These are phyloP conservation scores for Trididemnum nubilum DNA, from an alignment of 23 tunicate species.

Conservation along the genomic window DNA sequence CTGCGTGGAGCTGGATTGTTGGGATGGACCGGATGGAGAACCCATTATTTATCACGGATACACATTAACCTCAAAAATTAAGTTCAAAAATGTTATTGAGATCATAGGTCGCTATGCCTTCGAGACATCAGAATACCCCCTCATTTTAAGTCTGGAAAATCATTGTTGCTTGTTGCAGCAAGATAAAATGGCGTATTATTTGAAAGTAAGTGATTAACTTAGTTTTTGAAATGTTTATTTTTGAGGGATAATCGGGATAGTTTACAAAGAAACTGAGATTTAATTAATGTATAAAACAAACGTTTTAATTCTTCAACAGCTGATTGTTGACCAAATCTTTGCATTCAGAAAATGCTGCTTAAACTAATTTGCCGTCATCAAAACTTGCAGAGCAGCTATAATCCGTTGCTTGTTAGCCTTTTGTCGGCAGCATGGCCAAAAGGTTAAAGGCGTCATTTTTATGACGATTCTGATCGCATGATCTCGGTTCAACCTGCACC, in stretches of 20 bases:
- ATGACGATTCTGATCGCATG: no score
- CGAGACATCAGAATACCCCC: conserved; percentile 76
- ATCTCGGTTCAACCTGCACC: no score
- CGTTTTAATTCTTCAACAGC: no score
- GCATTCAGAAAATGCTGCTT: no score
- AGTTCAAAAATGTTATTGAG: conserved; percentile 77
- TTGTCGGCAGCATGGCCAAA: no score
- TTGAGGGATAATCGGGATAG: not conserved
- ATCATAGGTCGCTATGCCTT: conserved; percentile 88
- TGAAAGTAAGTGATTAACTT: conserved; percentile 47
- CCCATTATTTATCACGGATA: conserved; percentile 86
- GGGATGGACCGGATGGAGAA: conserved; percentile 96
- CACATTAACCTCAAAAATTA: conserved; percentile 56
- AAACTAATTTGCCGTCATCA: no score
- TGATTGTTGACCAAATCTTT: no score
- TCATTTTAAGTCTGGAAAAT: conserved; percentile 84
- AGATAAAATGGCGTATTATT: conserved; percentile 86
- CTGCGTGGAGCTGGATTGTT: conserved; percentile 97
- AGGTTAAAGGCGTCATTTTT: no score
- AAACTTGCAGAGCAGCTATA: no score
- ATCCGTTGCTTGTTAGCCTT: no score
- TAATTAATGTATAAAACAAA: no score
- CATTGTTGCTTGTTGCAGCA: conserved; percentile 86
- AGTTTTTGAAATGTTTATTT: not conserved
- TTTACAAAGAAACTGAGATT: not conserved